These are phyloP conservation scores for Spea bombifrons DNA, from an alignment of 2,113 vertebrate species.

Conservation along the genomic window DNA sequence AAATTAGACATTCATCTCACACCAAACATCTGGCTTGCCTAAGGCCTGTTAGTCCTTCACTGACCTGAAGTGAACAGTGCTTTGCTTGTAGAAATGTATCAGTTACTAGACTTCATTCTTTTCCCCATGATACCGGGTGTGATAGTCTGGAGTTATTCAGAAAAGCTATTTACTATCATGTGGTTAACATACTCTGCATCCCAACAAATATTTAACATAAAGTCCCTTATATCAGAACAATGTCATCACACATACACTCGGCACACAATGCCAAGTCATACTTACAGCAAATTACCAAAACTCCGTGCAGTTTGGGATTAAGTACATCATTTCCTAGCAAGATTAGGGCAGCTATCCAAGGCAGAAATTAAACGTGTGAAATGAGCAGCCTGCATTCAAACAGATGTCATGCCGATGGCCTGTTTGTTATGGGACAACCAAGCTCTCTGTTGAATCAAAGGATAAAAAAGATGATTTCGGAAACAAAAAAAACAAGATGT, in stretches of 20 bases:
- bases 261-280: conserved; percentile 8
- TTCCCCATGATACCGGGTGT: background rate
- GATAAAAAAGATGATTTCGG: background rate
- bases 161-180: background rate
- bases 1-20: background rate
- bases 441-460: background rate
- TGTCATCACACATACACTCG: conserved; percentile 6
- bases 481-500: no score
- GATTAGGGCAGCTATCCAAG: conserved; percentile 29
- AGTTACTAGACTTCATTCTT: background rate
- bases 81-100: background rate
- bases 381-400: conserved; percentile 18
- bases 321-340: background rate
- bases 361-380: conserved; percentile 16
- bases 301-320: conserved; percentile 22
- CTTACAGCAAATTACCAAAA: conserved; percentile 6
- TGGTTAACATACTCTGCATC: background rate
- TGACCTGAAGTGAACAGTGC: background rate
- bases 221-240: conserved; percentile 1
- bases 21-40: background rate
- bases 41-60: background rate
- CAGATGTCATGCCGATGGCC: conserved; percentile 27
- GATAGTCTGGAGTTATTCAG: background rate
- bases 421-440: conserved; percentile 12
- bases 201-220: background rate